Percentiles rank a stretch among this genome's conserved stretches.
phyloP scores from a whole-genome alignment of 1,140 invertebrate species.

The Trichomalopsis sarcophagae region DNA sequence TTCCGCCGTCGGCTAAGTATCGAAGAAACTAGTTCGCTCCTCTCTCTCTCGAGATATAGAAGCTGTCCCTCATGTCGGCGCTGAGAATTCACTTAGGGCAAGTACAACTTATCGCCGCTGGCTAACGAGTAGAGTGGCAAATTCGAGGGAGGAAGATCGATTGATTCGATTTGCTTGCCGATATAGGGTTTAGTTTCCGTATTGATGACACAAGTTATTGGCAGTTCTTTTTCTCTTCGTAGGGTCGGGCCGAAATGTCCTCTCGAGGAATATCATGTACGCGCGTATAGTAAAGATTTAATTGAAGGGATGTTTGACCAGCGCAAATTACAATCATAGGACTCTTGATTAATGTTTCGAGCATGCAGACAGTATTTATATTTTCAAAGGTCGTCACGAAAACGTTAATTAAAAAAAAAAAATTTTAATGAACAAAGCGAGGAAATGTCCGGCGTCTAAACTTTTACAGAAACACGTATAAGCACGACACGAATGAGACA shows the following conservation, averaged over 20 bases:
- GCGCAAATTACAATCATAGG: too few relatives aligned
- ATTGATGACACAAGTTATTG: background rate
- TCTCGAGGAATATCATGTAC: too few relatives aligned
- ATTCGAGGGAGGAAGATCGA: background rate
- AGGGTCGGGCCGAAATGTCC: too few relatives aligned
- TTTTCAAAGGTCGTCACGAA: too few relatives aligned
- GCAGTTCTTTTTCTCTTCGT: too few relatives aligned
- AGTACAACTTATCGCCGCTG: background rate
- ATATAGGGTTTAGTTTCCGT: background rate
- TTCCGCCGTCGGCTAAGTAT: background rate
- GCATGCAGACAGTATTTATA: too few relatives aligned
- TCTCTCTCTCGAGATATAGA: background rate
- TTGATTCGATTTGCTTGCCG: background rate
- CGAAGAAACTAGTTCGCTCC: background rate
- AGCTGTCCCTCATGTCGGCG: background rate
- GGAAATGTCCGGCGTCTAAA: background rate
- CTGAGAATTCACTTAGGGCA: background rate
- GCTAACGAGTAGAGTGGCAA: background rate
- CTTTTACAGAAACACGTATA: too few relatives aligned
- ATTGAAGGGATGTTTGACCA: too few relatives aligned
- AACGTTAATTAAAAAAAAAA: background rate
- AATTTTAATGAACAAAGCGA: background rate
- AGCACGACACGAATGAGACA: too few relatives aligned
- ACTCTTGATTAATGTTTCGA: too few relatives aligned
- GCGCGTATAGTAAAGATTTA: too few relatives aligned